Percentiles rank a stretch among this genome's conserved stretches.
Evolutionary conservation across 1,140 invertebrate genomes (phyloP).

Genomic region (Antheraea pernyi): DNA sequence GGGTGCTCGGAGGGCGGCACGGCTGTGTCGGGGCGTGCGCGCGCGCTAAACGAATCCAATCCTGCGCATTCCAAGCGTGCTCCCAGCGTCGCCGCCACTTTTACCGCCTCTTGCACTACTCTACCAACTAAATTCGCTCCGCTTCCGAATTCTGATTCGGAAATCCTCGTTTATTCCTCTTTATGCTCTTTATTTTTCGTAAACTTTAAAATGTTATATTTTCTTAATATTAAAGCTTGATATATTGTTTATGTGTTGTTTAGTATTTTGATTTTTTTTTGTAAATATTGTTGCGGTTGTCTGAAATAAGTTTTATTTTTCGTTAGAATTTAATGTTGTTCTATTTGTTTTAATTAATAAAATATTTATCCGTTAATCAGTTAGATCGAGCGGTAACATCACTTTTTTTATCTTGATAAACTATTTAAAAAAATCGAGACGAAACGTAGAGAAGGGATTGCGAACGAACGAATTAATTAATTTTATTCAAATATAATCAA

Average conservation of each 20-base stretch:
- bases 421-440: conserved; percentile 5
- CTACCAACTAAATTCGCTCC: background rate
- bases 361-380: too few species aligned
- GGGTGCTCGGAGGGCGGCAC: conserved; percentile 73
- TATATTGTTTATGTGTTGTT: background rate
- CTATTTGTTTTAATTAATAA: background rate
- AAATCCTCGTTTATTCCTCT: background rate
- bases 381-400: conserved; percentile 32
- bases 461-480: background rate
- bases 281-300: conserved; percentile 19
- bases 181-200: background rate
- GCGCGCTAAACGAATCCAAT: conserved; percentile 65
- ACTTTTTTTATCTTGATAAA: conserved; percentile 12
- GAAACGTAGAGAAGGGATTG: conserved; percentile 18
- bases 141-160: conserved; percentile 5
- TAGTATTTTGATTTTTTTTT: background rate
- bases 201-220: conserved; percentile 6
- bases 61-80: conserved; percentile 69
- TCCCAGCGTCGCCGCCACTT: conserved; percentile 58
- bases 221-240: conserved; percentile 22
- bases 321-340: conserved; percentile 5
- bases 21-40: conserved; percentile 61
- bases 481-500: background rate
- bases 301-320: conserved; percentile 24
- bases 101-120: conserved; percentile 39